phyloP scores from a whole-genome alignment of 2,113 vertebrate genomes.

The Craseonycteris thonglongyai region DNA sequence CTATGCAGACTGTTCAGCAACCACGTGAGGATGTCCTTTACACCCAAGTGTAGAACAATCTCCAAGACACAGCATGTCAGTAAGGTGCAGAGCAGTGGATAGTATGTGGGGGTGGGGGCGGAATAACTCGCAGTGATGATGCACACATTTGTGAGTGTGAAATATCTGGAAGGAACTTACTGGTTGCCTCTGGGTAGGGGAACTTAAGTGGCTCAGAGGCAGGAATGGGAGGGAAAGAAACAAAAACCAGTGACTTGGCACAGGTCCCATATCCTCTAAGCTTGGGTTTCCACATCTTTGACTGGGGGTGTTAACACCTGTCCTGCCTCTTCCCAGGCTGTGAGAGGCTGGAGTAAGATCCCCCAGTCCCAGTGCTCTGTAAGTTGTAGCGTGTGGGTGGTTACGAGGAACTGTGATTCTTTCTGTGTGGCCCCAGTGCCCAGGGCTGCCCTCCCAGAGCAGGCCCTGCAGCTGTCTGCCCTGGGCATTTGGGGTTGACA shows the following conservation, averaged over 20 bases:
- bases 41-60: background rate
- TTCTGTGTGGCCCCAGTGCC: background rate
- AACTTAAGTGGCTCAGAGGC: background rate
- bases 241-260: background rate
- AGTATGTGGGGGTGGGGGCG: background rate
- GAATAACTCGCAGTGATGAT: background rate
- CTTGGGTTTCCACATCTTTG: background rate
- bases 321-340: background rate
- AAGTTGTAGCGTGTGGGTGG: background rate
- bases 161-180: background rate
- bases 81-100: background rate
- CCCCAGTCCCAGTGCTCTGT: background rate
- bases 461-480: background rate
- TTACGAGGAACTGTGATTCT: background rate
- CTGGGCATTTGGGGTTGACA: background rate
- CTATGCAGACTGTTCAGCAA: background rate
- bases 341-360: background rate
- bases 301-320: background rate
- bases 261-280: background rate
- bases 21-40: background rate
- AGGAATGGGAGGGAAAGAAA: background rate
- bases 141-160: background rate
- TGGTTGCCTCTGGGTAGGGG: background rate
- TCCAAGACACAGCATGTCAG: background rate
- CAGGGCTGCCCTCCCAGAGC: background rate